Conservation (phyloP, 37 sponge, comb jelly and placozoan genomes). For the Ianthella basta region DNA sequence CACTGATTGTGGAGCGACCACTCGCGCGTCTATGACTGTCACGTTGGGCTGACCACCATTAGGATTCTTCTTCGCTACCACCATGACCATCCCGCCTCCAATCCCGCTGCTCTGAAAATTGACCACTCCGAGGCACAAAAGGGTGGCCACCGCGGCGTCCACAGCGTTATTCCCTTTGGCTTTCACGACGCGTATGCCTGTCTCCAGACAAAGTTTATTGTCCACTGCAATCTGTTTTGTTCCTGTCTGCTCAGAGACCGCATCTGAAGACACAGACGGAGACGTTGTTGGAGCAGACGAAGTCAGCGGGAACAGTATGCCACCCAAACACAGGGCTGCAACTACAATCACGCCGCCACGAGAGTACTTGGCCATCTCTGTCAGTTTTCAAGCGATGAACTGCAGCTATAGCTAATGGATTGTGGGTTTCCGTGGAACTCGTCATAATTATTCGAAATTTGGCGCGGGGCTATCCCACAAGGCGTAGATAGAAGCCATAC, state of each 20-base stretch:
- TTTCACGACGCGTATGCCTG: slow-evolving; percentile 30
- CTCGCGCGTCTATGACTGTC: slow-evolving; percentile 51
- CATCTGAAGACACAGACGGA: background rate
- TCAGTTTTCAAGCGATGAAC: too few relatives aligned
- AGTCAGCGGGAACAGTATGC: too few relatives aligned
- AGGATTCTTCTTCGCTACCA: slow-evolving; percentile 33
- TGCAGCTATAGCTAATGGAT: too few relatives aligned
- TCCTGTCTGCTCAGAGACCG: background rate
- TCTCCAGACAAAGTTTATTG: slow-evolving; percentile 32
- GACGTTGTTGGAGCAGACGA: background rate
- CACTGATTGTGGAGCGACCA: slow-evolving; percentile 48
- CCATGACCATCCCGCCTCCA: slow-evolving; percentile 71
- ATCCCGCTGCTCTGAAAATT: slow-evolving; percentile 60
- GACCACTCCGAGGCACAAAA: slow-evolving; percentile 62
- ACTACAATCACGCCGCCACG: too few relatives aligned
- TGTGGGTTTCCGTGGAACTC: too few relatives aligned
- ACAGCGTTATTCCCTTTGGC: slow-evolving; percentile 53
- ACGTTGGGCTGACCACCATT: background rate
- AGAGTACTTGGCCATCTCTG: too few relatives aligned
- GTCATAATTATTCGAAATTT: too few relatives aligned
- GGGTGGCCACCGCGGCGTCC: slow-evolving; percentile 65
- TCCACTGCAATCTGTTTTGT: background rate
- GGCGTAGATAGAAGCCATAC: too few relatives aligned
- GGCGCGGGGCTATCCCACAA: too few relatives aligned
- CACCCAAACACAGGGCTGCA: too few relatives aligned